Conservation (phyloP, 2,797 vertebrate genomes). For the Typhlichthys subterraneus region DNA sequence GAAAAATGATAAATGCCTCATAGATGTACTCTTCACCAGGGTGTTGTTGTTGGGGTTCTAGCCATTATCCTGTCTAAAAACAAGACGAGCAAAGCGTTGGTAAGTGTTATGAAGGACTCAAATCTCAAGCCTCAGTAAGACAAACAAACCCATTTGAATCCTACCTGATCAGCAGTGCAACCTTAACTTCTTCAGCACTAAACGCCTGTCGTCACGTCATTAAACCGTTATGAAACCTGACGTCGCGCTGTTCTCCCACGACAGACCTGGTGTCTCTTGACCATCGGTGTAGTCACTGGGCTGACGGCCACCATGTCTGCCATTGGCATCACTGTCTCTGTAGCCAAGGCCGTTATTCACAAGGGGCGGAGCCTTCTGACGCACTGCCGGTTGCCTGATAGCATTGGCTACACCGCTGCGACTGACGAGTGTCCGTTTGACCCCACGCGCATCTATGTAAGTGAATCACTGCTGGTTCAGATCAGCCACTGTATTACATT, state of each 20-base stretch:
- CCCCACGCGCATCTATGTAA: conserved; percentile 88
- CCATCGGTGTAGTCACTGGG: conserved; percentile 71
- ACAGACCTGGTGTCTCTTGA: conserved; percentile 82
- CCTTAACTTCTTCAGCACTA: too few relatives aligned
- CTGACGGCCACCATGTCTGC: conserved; percentile 79
- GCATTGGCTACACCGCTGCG: conserved; percentile 68
- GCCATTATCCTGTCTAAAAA: conserved; percentile 77
- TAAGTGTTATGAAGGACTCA: conserved; percentile 27
- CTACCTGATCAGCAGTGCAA: conserved; percentile 1
- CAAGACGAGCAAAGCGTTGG: conserved; percentile 67
- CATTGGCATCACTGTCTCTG: conserved; percentile 77
- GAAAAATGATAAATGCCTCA: too few relatives aligned
- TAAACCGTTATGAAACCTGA: too few relatives aligned
- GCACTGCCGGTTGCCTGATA: conserved; percentile 72
- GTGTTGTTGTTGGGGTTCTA: conserved; percentile 71
- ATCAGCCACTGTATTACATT: neutral
- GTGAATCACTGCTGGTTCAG: conserved; percentile 46
- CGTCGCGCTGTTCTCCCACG: neutral
- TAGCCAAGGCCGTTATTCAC: conserved; percentile 77
- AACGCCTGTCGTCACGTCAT: too few relatives aligned
- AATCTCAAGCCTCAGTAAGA: too few relatives aligned
- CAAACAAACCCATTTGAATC: conserved; percentile 4
- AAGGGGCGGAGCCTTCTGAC: conserved; percentile 81
- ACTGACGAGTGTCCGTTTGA: conserved; percentile 88
- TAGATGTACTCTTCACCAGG: conserved; percentile 53